Conservation (phyloP, 37 sponge, comb jelly and placozoan genomes). For the Geodia barretti region DNA sequence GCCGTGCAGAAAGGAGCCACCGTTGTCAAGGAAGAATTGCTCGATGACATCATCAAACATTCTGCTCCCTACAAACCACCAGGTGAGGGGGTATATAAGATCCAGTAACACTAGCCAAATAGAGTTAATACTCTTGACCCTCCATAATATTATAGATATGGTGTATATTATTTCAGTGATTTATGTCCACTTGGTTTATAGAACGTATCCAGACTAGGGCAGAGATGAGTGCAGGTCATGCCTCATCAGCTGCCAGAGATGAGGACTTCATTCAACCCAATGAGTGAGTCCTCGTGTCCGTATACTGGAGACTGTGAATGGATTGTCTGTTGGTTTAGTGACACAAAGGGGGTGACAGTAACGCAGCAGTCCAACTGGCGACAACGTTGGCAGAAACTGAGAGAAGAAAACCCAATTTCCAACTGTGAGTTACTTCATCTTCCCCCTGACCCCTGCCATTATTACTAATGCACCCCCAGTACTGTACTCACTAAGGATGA, state of each 20-base stretch:
- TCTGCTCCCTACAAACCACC: constrained; percentile 77
- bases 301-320: not conserved
- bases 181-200: not conserved
- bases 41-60: constrained; percentile 74
- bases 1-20: constrained; percentile 65
- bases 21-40: constrained; percentile 68
- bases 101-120: not conserved
- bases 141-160: not conserved
- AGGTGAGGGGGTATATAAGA: constrained; percentile 13
- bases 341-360: constrained; percentile 52
- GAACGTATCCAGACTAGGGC: constrained; percentile 30
- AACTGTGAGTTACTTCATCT: constrained; percentile 56
- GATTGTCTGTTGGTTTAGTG: constrained; percentile 31
- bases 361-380: constrained; percentile 75
- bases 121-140: not conserved
- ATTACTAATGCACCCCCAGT: constrained; percentile 15
- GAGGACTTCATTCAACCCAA: constrained; percentile 38
- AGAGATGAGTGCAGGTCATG: constrained; percentile 16
- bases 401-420: constrained; percentile 76
- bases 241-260: not conserved
- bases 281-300: constrained; percentile 36
- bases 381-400: constrained; percentile 61
- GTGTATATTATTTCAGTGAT: too few species aligned
- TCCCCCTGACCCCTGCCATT: too few species aligned
- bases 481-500: constrained; percentile 67